Base-by-base conservation (phyloP, 2,113 vertebrate genomes). In the Paraplagusia blochii region DNA sequence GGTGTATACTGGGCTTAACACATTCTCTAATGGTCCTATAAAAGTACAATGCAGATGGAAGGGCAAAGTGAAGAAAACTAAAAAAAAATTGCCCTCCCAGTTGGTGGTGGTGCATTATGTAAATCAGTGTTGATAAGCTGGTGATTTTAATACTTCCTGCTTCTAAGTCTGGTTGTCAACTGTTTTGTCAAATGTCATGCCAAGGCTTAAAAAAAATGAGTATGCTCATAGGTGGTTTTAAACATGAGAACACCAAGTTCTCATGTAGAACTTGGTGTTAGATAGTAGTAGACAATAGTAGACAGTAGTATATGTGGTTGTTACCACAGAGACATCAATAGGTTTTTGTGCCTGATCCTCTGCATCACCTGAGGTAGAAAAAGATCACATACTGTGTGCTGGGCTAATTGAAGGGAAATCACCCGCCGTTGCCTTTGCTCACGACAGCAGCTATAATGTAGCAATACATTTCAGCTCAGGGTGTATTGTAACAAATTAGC, bases 401-500 rank as follows among this genome's bases (percentile, higher is more conserved):
- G 12, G 29, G 72, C 65, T 79, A 80, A 83, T 72, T 76, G 69
- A 80, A 62, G 48, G 53, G 49, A 55, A 67, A 74, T 53, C 50
- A 53, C 52, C 50, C 57, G 18, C 36, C n/a, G 39, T 39, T 17
- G 53, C 78, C 51, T 55, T 13, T 42, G 44, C 19, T 62, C 62
- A 60, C 58, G 45, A 44, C 55, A 54, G 63, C 58, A 38, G 47
- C 45, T 35, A 16, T 83, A 83, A 83, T 84, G 63, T 72, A 49
- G 59, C 70, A 52, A 84, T 76, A 80, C 75, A 72, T 79, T 85
- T 83, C 63, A 62, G 73, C 74, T 81, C 40, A 34, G 67, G 79
- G 63, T 83, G 70, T 73, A 77, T 74, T 6, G 47, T 76, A 43
- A 65, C 65, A 79, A 82, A 88, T 88, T 85, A 86, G 79, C 88